Evolutionary conservation across 1,140 invertebrate species (phyloP).

Genomic region (Conus ventricosus): DNA sequence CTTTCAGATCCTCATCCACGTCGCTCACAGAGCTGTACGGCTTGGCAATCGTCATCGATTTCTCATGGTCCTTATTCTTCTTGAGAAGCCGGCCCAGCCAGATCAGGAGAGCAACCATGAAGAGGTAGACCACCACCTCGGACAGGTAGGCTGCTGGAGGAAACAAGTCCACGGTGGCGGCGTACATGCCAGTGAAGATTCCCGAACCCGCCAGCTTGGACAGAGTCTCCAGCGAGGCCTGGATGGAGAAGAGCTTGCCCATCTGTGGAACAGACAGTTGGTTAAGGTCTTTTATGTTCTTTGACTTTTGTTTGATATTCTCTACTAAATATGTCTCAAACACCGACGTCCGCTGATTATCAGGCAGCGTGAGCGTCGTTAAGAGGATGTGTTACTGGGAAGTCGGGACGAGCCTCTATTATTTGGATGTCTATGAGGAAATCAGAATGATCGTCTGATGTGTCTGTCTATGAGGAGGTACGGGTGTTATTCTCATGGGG

Average conservation of each 20-base stretch:
- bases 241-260: slow-evolving; percentile 68
- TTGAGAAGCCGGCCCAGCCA: slow-evolving; percentile 53
- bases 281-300: no score
- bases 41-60: slow-evolving; percentile 33
- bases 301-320: no score
- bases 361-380: no score
- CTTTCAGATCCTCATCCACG: no score
- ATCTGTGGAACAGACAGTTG: slow-evolving; percentile 8
- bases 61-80: slow-evolving; percentile 46
- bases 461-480: no score
- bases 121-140: slow-evolving; percentile 60
- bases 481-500: no score
- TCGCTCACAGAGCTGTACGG: background rate
- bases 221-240: slow-evolving; percentile 66
- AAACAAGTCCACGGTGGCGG: slow-evolving; percentile 61
- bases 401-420: no score
- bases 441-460: no score
- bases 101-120: slow-evolving; percentile 51
- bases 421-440: no score
- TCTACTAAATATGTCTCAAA: no score
- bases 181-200: slow-evolving; percentile 69
- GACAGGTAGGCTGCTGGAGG: slow-evolving; percentile 65
- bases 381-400: no score
- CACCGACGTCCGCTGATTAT: no score
- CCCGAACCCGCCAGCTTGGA: slow-evolving; percentile 68